A percentile compares a stretch with the other conserved stretches of the same genome.
Conservation (phyloP, 2,888 invertebrate species). For the Parelbella ahira region DNA sequence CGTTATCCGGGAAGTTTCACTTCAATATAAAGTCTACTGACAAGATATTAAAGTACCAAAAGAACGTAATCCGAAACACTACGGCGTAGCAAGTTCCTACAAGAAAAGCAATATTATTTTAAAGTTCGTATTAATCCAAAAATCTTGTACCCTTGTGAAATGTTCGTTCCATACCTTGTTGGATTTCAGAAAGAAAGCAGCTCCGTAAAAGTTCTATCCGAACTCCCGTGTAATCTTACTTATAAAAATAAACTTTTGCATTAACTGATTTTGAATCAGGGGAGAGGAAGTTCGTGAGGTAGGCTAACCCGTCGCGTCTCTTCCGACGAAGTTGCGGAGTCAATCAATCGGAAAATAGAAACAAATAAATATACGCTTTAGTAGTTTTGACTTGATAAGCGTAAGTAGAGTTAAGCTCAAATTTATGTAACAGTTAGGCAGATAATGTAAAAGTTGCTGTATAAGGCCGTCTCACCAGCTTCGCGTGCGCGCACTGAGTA, state of each 20-base stretch:
- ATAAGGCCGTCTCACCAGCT: constrained; percentile 64
- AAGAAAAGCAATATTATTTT: constrained; percentile 67
- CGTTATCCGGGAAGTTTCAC: too few relatives aligned
- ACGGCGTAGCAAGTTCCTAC: constrained; percentile 37
- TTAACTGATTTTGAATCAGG: constrained; percentile 80
- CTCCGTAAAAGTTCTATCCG: constrained; percentile 67
- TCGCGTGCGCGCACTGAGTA: constrained; percentile 51
- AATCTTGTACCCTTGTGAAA: constrained; percentile 55
- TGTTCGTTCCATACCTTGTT: constrained; percentile 68
- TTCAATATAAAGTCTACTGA: too few relatives aligned
- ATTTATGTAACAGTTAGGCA: constrained; percentile 67
- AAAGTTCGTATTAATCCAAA: constrained; percentile 74
- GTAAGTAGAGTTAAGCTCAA: constrained; percentile 62
- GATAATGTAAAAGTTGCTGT: constrained; percentile 74
- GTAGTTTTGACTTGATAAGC: constrained; percentile 75
- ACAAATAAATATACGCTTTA: constrained; percentile 74
- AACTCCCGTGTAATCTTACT: constrained; percentile 79
- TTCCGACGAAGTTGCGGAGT: constrained; percentile 58
- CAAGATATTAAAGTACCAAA: too few relatives aligned
- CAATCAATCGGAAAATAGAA: constrained; percentile 75
- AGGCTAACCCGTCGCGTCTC: constrained; percentile 54
- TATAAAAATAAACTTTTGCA: constrained; percentile 82
- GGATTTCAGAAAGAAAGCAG: constrained; percentile 74
- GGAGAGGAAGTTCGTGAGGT: constrained; percentile 62
- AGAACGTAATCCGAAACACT: too few relatives aligned